phyloP scores from a whole-genome alignment of 2,797 vertebrate species.

The Octomys mimax region DNA sequence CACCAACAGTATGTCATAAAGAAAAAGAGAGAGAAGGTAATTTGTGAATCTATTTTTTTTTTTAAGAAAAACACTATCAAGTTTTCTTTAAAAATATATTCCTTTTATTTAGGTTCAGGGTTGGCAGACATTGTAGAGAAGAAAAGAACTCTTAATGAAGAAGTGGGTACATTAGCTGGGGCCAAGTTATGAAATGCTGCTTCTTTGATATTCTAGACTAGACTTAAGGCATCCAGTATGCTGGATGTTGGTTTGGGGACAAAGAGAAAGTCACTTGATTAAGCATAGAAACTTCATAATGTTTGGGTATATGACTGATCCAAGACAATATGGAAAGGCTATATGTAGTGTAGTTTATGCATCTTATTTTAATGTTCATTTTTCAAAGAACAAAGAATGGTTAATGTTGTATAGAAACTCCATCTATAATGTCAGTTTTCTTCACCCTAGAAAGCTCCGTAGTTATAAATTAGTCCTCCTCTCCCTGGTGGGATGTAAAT shows the following conservation, averaged over 20 bases:
- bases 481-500: not conserved
- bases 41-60: not conserved
- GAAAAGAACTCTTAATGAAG: not conserved
- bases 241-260: not conserved
- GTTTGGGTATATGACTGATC: not conserved
- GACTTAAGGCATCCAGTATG: not conserved
- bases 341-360: not conserved
- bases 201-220: not conserved
- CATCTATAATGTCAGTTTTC: not conserved
- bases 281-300: conserved; percentile 34
- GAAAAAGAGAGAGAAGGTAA: not conserved
- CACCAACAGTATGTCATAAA: not conserved
- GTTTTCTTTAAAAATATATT: not conserved
- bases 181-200: not conserved
- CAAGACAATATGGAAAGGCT: not conserved
- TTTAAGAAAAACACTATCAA: not conserved
- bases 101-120: conserved; percentile 1
- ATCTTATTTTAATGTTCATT: conserved; percentile 17
- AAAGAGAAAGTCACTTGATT: not conserved
- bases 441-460: not conserved
- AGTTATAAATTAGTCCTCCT: not conserved
- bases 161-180: conserved; percentile 7
- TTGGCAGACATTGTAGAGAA: not conserved
- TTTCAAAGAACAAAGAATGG: not conserved
- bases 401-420: not conserved